phyloP scores from a whole-genome alignment of 1,140 invertebrate genomes.

The Nylanderia fulva region DNA sequence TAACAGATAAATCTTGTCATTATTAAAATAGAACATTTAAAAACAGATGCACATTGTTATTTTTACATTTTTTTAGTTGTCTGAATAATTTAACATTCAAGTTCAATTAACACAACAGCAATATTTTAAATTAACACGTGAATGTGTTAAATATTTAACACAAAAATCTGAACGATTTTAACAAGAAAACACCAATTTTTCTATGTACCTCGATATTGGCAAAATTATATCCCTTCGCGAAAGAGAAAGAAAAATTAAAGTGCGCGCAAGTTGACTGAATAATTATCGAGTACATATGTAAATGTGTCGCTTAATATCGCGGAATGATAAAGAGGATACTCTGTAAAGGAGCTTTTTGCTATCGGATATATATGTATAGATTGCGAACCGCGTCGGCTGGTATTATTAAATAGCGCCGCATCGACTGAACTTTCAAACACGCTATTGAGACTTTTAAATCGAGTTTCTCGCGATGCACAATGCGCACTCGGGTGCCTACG shows the following conservation, averaged over 20 bases:
- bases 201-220: neutral
- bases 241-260: neutral
- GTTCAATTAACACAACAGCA: too few relatives aligned
- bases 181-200: too few relatives aligned
- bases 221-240: neutral
- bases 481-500: neutral
- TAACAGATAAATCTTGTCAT: too few relatives aligned
- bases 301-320: neutral
- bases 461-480: neutral
- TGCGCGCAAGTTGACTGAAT: neutral
- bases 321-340: neutral
- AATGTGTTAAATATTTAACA: too few relatives aligned
- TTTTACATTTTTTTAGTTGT: too few relatives aligned
- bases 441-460: conserved; percentile 19
- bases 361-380: neutral
- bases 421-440: conserved; percentile 2
- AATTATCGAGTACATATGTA: neutral
- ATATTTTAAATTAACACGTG: too few relatives aligned
- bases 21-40: too few relatives aligned
- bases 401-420: neutral
- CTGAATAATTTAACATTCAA: too few relatives aligned
- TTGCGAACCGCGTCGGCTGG: neutral
- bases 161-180: too few relatives aligned
- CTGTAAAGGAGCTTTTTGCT: neutral
- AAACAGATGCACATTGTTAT: too few relatives aligned